Base-by-base conservation (phyloP, 2,888 invertebrate species). In the Pantelozetes paolii region DNA sequence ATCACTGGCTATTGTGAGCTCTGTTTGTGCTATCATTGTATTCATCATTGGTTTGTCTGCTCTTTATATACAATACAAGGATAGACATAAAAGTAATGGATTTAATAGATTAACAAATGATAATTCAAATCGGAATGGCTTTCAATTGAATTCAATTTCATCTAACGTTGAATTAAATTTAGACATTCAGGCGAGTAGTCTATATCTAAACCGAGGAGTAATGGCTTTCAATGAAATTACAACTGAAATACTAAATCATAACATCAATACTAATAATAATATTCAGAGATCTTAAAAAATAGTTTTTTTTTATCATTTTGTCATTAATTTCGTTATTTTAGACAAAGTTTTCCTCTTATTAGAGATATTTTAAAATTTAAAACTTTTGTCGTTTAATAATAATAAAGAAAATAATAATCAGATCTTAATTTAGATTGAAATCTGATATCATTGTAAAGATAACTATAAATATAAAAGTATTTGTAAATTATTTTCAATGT, bases 201-300 rank as follows among this genome's bases (percentile, higher is more conserved):
- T 28, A n/a, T 62, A 62, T 62, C 36, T 62, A 2, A 62, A 62
- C n/a, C 32, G 36, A 32, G 62, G 62, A 18, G 18, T 62, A 20
- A 62, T 62, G 36, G 62, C 62, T 13, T 62, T 62, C 62, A 62
- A 32, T 62, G 62, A 62, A n/a, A 36, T 62, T 18, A 36, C 62
- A 11, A 1, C 1, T 62, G 62, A 62, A 32, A 62, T 62, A 32
- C 1, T 62, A 26, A 13, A 26, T 9, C n/a, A n/a, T n/a, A 8
- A 13, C 23, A 6, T 20, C 26, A 23, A 54, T 13, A 26, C 26
- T 26, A 54, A 54, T 5, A 50, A n/a, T 54, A 1, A 26, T 13
- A 13, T 2, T 8, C 3, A 54, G 9, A 54, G 5, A 2, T 50
- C 1, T 20, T 3, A 54, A 23, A 2, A 54, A 54, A 54, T 26